A percentile compares a stretch with the other conserved stretches of the same genome.
These are phyloP conservation scores for Lottia gigantea DNA, from an alignment of 2,888 invertebrate genomes.

Conservation along the genomic window DNA sequence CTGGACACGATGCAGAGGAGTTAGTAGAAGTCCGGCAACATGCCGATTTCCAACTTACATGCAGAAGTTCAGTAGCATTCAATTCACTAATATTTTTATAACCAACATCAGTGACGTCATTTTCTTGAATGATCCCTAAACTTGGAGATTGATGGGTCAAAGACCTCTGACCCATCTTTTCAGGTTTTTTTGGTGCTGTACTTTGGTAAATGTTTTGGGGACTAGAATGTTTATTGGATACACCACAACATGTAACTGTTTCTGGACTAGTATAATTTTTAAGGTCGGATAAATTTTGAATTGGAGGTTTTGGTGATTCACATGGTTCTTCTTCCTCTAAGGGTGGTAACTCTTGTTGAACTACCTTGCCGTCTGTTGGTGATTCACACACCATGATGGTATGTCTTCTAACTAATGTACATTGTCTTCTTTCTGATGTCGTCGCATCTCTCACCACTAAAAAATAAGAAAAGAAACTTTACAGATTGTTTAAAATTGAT, in stretches of 20 bases:
- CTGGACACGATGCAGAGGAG: constrained; percentile 33
- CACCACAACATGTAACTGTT: constrained; percentile 15
- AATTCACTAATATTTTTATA: constrained; percentile 33
- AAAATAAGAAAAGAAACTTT: not conserved
- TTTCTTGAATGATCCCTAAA: not conserved
- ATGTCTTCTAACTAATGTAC: constrained; percentile 50
- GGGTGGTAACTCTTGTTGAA: constrained; percentile 32
- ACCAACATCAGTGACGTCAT: constrained; percentile 10
- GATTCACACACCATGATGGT: constrained; percentile 62
- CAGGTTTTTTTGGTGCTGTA: constrained; percentile 15
- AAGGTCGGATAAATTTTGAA: constrained; percentile 17
- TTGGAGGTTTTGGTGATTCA: constrained; percentile 22
- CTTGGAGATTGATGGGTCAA: not conserved
- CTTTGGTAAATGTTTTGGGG: constrained; percentile 15
- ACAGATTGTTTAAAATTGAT: too few species aligned
- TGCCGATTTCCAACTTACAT: constrained; percentile 56
- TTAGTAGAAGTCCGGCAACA: constrained; percentile 41
- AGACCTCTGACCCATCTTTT: not conserved
- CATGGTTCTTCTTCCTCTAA: constrained; percentile 29
- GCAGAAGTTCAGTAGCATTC: constrained; percentile 49
- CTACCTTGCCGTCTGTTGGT: constrained; percentile 39
- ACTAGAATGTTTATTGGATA: constrained; percentile 17
- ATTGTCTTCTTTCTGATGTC: constrained; percentile 13
- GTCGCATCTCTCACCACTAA: constrained; percentile 24
- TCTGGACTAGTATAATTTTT: constrained; percentile 18